These are phyloP conservation scores for Dasyornis broadbenti DNA, from an alignment of 2,113 vertebrate genomes.

Conservation along the genomic window DNA sequence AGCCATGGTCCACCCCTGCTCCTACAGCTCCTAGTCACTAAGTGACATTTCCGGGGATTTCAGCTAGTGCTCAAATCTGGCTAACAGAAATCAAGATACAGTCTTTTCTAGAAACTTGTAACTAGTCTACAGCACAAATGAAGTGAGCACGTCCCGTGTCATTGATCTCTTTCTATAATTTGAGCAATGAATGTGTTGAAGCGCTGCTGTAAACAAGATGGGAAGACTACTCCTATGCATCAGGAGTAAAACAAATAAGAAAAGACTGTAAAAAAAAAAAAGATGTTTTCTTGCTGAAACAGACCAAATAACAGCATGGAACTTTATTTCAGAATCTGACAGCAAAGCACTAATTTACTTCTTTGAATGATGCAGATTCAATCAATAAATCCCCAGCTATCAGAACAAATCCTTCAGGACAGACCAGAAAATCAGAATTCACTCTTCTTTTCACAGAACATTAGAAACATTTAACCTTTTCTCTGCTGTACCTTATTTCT, in stretches of 20 bases:
- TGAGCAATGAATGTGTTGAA: neutral
- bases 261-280: neutral
- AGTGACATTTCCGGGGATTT: neutral
- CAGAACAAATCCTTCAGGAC: neutral
- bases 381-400: constrained; percentile 13
- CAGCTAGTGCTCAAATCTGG: neutral
- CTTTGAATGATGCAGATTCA: constrained; percentile 31
- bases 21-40: neutral
- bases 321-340: constrained; percentile 3
- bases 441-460: neutral
- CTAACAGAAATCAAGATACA: neutral
- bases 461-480: neutral
- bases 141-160: neutral
- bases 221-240: neutral
- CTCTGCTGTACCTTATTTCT: neutral
- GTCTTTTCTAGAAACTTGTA: neutral
- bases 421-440: neutral
- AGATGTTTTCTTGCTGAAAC: neutral
- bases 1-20: neutral
- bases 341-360: constrained; percentile 27
- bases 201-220: neutral
- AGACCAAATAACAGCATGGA: constrained; percentile 33
- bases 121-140: neutral
- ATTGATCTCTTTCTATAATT: neutral
- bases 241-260: neutral